phyloP scores from a whole-genome alignment of 2,888 invertebrate genomes.

The Heliconius cydno region DNA sequence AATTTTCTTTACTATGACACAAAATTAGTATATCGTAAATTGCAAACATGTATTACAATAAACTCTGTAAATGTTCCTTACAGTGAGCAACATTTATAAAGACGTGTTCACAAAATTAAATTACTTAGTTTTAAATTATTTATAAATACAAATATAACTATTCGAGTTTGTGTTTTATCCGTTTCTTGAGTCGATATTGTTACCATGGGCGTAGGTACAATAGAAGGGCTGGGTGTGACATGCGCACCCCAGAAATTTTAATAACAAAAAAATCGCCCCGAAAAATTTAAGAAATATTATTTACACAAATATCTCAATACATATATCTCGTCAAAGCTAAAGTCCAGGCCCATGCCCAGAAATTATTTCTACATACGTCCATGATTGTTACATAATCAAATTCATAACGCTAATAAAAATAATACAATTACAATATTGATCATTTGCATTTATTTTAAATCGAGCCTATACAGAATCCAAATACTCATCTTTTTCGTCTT shows the following conservation, averaged over 20 bases:
- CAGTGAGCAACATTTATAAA: conserved; percentile 62
- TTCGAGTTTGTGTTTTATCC: conserved; percentile 69
- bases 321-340: no score
- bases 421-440: conserved; percentile 15
- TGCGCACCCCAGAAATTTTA: no score
- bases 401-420: not conserved
- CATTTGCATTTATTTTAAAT: not conserved
- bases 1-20: conserved; percentile 29
- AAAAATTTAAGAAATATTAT: no score
- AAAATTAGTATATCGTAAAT: conserved; percentile 1
- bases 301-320: no score
- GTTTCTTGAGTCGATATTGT: conserved; percentile 33
- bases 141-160: conserved; percentile 62
- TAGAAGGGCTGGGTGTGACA: no score
- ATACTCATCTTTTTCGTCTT: not conserved
- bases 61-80: conserved; percentile 44
- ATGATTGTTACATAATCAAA: not conserved
- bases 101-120: conserved; percentile 52
- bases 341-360: no score
- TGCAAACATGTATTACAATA: not conserved
- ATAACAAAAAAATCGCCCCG: no score
- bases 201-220: not conserved
- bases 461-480: conserved; percentile 4
- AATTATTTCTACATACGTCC: no score
- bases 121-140: conserved; percentile 55